Evolutionary conservation across 2,797 vertebrate species (phyloP).

Genomic region (Malacoraja senta): DNA sequence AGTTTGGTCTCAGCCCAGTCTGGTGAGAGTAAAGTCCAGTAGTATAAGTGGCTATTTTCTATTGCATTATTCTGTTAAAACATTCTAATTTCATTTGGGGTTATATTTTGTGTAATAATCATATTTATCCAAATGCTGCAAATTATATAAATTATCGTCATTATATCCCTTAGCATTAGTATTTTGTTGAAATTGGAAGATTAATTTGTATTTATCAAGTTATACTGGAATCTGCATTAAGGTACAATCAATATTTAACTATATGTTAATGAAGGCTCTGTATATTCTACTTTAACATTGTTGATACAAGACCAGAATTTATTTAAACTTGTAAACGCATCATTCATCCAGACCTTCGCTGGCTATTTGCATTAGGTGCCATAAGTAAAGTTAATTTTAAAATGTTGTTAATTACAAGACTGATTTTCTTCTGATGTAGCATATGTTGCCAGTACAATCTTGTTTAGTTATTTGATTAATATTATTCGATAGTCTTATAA

Average conservation of each 20-base stretch:
- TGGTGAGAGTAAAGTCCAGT: background rate
- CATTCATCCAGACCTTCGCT: constrained; percentile 18
- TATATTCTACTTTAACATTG: background rate
- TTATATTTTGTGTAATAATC: background rate
- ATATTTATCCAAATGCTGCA: constrained; percentile 5
- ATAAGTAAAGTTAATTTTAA: background rate
- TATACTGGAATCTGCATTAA: background rate
- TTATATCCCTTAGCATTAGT: background rate
- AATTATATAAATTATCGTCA: constrained; percentile 1
- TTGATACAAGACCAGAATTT: constrained; percentile 1
- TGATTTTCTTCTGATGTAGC: background rate
- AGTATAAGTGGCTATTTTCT: background rate
- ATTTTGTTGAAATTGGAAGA: constrained; percentile 4
- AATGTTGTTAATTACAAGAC: background rate
- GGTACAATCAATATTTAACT: constrained; percentile 3
- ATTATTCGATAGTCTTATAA: background rate
- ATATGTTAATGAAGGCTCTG: constrained; percentile 15
- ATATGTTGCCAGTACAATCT: background rate
- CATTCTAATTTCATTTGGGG: background rate
- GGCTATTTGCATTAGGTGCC: constrained; percentile 23
- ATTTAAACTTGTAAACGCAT: constrained; percentile 14
- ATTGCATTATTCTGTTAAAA: background rate
- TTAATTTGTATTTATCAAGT: constrained; percentile 14
- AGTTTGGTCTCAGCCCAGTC: background rate
- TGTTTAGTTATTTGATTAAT: background rate